These are phyloP conservation scores for rabbit (Oryctolagus cuniculus) DNA, from an alignment of 2,113 vertebrate genomes.

Conservation along the genomic window mOryCun1.1 NC_091438.1:103345001-103345500, in stretches of 20 bases:
- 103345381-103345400: not conserved
- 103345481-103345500: not conserved
- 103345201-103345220: not conserved
- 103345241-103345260: not conserved
- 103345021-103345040: not conserved
- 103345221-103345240: not conserved
- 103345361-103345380: constrained; percentile 6
- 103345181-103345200: not conserved
- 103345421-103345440: constrained; percentile 44
- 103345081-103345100: not conserved
- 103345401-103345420: not conserved
- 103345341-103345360: not conserved
- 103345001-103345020: not conserved
- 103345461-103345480: constrained; percentile 55
- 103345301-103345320: not conserved
- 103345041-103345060: constrained; percentile 6
- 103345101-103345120: not conserved
- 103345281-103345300: not conserved
- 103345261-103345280: not conserved
- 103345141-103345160: constrained; percentile 41
- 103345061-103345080: not conserved
- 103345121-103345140: not conserved
- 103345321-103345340: not conserved
- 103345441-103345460: constrained; percentile 14
- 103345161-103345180: not conserved